phyloP scores from a whole-genome alignment of 2,888 invertebrate species.

The Drosophila peninsularis region DNA sequence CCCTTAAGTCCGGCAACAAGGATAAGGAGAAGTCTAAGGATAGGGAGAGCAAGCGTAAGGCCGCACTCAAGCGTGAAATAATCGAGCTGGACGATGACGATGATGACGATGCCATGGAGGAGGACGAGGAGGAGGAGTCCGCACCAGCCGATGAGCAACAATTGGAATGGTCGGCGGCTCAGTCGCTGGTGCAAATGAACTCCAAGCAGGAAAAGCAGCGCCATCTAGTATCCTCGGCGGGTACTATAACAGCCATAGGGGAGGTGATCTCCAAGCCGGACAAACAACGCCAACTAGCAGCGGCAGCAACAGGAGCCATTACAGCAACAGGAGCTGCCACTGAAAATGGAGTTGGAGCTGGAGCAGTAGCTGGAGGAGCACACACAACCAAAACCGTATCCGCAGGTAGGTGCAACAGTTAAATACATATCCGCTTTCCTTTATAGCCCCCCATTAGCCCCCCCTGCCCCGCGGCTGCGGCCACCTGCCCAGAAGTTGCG shows the following conservation, averaged over 20 bases:
- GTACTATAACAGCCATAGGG: slow-evolving; percentile 12
- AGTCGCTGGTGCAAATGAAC: slow-evolving; percentile 84
- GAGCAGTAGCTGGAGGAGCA: slow-evolving; percentile 20
- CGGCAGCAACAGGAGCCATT: slow-evolving; percentile 10
- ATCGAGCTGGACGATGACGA: slow-evolving; percentile 55
- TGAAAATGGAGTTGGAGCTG: slow-evolving; percentile 18
- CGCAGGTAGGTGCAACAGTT: slow-evolving; percentile 63
- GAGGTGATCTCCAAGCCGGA: slow-evolving; percentile 4
- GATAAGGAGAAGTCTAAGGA: slow-evolving; percentile 50
- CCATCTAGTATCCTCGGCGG: slow-evolving; percentile 34
- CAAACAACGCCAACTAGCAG: slow-evolving; percentile 1
- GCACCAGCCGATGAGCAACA: slow-evolving; percentile 56
- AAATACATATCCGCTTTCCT: slow-evolving; percentile 60
- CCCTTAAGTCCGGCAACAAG: slow-evolving; percentile 54
- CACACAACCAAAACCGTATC: slow-evolving; percentile 31
- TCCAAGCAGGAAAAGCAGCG: slow-evolving; percentile 81
- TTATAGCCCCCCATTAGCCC: slow-evolving; percentile 18
- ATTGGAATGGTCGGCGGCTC: slow-evolving; percentile 84
- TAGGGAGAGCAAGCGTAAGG: slow-evolving; percentile 55
- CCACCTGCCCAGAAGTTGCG: slow-evolving; percentile 55
- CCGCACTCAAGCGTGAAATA: slow-evolving; percentile 65
- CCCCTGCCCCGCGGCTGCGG: neutral
- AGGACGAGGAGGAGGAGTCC: slow-evolving; percentile 1
- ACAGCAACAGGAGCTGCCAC: slow-evolving; percentile 53
- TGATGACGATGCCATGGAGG: slow-evolving; percentile 7